Percentiles rank a stretch among this genome's conserved stretches.
Evolutionary conservation across 2,797 vertebrate genomes (phyloP).

Genomic region (Phrynocephalus guinanensis): DNA sequence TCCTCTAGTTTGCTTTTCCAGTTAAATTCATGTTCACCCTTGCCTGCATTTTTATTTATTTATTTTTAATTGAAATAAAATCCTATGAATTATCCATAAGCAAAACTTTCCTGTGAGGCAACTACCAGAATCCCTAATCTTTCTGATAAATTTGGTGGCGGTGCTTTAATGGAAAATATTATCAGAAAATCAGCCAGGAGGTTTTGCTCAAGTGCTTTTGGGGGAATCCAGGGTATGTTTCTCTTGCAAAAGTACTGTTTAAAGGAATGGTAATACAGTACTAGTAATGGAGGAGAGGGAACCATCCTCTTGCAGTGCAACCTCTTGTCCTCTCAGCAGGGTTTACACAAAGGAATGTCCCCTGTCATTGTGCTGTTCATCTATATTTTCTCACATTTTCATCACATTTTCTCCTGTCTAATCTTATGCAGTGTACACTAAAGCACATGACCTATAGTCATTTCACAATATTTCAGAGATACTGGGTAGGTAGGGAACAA

Average conservation of each 20-base stretch:
- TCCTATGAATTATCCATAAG: not conserved
- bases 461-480: slow-evolving; percentile 1
- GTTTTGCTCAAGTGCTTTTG: not conserved
- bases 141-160: not conserved
- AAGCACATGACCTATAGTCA: not conserved
- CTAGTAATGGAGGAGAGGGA: not conserved
- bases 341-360: not conserved
- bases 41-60: not conserved
- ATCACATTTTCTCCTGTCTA: not conserved
- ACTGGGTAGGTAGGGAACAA: not conserved
- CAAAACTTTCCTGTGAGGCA: not conserved
- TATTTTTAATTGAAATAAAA: not conserved
- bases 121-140: too few species aligned
- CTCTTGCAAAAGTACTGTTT: not conserved
- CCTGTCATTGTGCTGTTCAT: not conserved
- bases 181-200: not conserved
- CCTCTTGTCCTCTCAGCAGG: not conserved
- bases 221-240: not conserved
- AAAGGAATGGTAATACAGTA: not conserved
- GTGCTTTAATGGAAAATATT: not conserved
- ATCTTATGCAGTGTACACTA: not conserved
- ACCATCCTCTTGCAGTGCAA: not conserved
- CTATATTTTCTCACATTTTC: too few species aligned
- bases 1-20: not conserved
- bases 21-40: not conserved